Evolutionary conservation across 2,797 vertebrate species (phyloP).

Genomic region (Ambastaia sidthimunki): DNA sequence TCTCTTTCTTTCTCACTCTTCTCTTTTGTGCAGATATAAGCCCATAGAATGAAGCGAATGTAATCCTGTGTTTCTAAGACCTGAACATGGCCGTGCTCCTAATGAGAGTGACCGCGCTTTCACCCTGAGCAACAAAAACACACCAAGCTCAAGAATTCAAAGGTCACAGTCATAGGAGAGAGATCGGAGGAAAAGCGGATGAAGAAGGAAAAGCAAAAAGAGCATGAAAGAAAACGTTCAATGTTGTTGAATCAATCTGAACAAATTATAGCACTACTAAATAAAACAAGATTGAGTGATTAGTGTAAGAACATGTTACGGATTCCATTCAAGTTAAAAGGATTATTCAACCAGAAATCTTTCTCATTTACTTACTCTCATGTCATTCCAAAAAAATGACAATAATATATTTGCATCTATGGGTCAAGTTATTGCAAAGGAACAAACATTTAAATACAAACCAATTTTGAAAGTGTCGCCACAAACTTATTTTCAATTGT

Average conservation of each 20-base stretch:
- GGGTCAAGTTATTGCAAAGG: too few relatives aligned
- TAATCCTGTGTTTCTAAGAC: slow-evolving; percentile 60
- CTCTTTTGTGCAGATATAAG: slow-evolving; percentile 43
- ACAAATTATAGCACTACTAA: not conserved
- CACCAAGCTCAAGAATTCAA: slow-evolving; percentile 62
- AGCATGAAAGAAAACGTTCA: not conserved
- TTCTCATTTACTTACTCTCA: too few relatives aligned
- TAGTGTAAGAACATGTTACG: not conserved
- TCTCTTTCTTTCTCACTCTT: slow-evolving; percentile 27
- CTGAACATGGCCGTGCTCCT: slow-evolving; percentile 61
- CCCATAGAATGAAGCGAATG: slow-evolving; percentile 36
- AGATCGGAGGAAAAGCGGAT: not conserved
- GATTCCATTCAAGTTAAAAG: not conserved
- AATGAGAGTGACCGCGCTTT: slow-evolving; percentile 60
- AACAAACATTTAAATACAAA: not conserved
- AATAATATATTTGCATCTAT: not conserved
- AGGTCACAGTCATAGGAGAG: not conserved
- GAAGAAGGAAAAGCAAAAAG: not conserved
- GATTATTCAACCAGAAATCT: too few relatives aligned
- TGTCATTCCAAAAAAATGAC: not conserved
- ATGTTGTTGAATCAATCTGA: not conserved
- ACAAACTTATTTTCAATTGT: not conserved
- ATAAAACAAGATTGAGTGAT: not conserved
- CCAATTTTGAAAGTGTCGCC: not conserved
- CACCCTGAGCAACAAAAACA: slow-evolving; percentile 61